These are phyloP conservation scores for Ypsolopha sequella DNA, from an alignment of 2,888 invertebrate species.

Conservation along the genomic window DNA sequence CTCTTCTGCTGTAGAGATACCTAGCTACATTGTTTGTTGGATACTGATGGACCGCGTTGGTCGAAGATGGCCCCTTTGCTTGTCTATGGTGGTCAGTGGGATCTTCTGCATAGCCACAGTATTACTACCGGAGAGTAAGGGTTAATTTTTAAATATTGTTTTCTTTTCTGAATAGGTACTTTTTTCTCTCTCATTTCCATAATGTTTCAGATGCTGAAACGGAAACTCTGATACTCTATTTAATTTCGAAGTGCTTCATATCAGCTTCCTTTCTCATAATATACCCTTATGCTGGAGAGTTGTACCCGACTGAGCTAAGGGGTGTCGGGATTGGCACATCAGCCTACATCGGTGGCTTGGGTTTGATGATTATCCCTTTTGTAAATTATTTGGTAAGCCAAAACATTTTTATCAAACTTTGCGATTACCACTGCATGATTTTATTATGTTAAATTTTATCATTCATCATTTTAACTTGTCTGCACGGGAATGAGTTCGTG, in stretches of 20 bases:
- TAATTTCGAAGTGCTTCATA: conserved; percentile 89
- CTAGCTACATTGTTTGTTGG: conserved; percentile 91
- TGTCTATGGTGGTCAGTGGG: conserved; percentile 89
- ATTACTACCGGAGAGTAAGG: conserved; percentile 80
- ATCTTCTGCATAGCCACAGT: conserved; percentile 88
- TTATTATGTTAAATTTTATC: too few relatives aligned
- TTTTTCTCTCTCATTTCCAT: too few relatives aligned
- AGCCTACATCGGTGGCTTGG: conserved; percentile 90
- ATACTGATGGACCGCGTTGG: conserved; percentile 90
- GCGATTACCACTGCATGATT: too few relatives aligned
- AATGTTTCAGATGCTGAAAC: conserved; percentile 74
- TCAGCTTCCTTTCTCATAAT: conserved; percentile 93
- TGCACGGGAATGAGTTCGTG: too few relatives aligned
- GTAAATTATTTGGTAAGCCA: conserved; percentile 86
- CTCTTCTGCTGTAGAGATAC: conserved; percentile 89
- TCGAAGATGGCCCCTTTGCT: conserved; percentile 88
- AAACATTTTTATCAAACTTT: too few relatives aligned
- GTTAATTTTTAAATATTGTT: neutral
- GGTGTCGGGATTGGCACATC: conserved; percentile 93
- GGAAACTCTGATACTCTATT: conserved; percentile 80
- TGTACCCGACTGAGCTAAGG: conserved; percentile 91
- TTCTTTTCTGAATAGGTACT: neutral
- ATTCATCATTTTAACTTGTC: too few relatives aligned
- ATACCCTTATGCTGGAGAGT: conserved; percentile 92
- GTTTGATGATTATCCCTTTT: conserved; percentile 90